Base-by-base conservation (phyloP, 2,113 vertebrate species). In the Typhlomys cinereus region DNA sequence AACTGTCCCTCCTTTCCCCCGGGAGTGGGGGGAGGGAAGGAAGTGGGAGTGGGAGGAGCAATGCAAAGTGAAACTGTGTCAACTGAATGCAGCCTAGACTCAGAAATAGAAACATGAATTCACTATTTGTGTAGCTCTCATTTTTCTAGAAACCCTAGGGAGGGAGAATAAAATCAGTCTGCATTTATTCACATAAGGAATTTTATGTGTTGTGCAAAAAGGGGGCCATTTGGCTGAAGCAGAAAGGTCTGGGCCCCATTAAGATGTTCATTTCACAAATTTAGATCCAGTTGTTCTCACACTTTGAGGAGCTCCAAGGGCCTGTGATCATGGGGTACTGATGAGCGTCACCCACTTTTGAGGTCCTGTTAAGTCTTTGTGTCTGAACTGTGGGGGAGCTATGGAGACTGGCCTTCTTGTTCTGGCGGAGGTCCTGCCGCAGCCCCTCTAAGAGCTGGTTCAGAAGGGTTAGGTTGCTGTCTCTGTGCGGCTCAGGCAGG, bases 371-470 rank as follows among this genome's bases (percentile, higher is more conserved):
- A 94, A 78, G 84, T 34, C 29, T 10, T 52, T 71, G 73, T 62
- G 64, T 92, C 31, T 61, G 69, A 78, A 34, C n/a, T 61, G 36
- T 67, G 59, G 48, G 70, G 91, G 41, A 54, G 62, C 39, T 79
- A 36, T 36, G 44, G n/a, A 44, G 13, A 7, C 46, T 75, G 83
- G 90, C 62, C 93, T 88, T 69, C 21, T 41, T 41, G 87, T 62
- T 0, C 92, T 54, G 2, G 82, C 76, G 93, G 79, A 79, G 62
- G 2, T 99, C 98, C 85, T 99, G 98, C 78, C 95, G 97, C 96
- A 98, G 99, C 0, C 98, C 99, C 95, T 98, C 98, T 78, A 99
- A 97, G 36, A 99, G 98, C 97, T 99, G 99, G 97, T 99, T 99
- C 86, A 99, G 92, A 90, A 99, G 98, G 0, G 98, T 99, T 81